Evolutionary conservation across 37 sponge, comb jelly and placozoan species (phyloP), one percentile per base, ranked within the genome.

Genomic region (Crambe crambe): DNA sequence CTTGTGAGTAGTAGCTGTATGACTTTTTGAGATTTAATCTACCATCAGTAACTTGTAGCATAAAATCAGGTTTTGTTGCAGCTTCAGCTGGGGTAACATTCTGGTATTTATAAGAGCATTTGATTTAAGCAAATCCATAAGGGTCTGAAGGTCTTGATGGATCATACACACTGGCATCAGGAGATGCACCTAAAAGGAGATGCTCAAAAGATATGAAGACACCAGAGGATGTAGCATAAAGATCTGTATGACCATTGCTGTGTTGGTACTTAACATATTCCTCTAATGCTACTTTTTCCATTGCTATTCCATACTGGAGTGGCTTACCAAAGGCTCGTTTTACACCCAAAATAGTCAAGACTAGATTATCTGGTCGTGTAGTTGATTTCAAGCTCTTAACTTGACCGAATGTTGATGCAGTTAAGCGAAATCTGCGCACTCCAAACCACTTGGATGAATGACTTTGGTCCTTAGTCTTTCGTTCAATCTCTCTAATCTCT

Each of bases 111-210:
- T 54, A 80, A 23, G 80, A 37, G 47, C 80, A 68, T 54, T 80
- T 80, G 59, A 80, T 80, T 39, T 80, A 70, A 6, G 32, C 3
- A 32, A 86, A 86, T 2, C 89, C 89, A 73, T 77, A 88, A 56
- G 75, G 76, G 2, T 83, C 54, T 22, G 57, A 22, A 51, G 41
- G 8, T 37, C 56, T 61, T 21, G 73, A 78, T 30, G 84, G 84
- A 58, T 89, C 84, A 83, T 83, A 79, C 1, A 89, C 84, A 20
- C 31, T 39, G n/a, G 83, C 75, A 89, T 89, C 89, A 81, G 89
- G 84, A 35, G 89, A 76, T 27, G 84, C 84, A 30, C 89, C 89
- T 40, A 83, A 72, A 62, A 57, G 72, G 26, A 74, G 68, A 56
- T 83, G 65, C 27, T 30, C 42, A 2, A 58, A 20, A 39, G 59